Evolutionary conservation across 2,797 vertebrate species (phyloP), one percentile per base, ranked within the genome.

Genomic region (Alectoris magna): DNA sequence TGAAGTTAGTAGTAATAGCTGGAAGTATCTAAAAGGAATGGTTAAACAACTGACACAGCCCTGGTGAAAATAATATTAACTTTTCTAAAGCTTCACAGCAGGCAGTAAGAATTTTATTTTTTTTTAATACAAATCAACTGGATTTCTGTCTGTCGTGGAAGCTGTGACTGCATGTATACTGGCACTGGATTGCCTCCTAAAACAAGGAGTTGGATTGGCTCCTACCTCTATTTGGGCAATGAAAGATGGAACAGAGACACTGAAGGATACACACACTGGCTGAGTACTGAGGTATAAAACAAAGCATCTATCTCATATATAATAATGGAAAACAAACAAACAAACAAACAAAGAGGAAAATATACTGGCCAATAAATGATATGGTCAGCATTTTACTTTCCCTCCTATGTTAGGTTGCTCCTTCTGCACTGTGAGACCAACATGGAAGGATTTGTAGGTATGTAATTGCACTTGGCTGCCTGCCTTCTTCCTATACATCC

Each of bases 81-180:
- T 82, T 90, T 77, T 66, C 43, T 70, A 24, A 90, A 90, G 48
- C 68, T 64, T 60, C 60, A 82, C 10, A 55, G 27, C 23, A 80
- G 36, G 56, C 34, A 71, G 14, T 23, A 69, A 78, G n/a, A 55
- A 58, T 34, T 58, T n/a, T 34, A 56, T 58, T 83, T 43, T 48
- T 63, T 55, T 51, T 38, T 38, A 2, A 2, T 10, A 78, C 56
- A 0, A 38, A 48, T 77, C 77, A 71, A 7, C 41, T 81, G 55
- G 23, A 56, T 93, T 96, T 86, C 36, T 79, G 17, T 84, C 66
- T 63, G 46, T 86, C 17, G 75, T 94, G 44, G 78, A 87, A 90
- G 59, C 75, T 91, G 55, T 66, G 68, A 38, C n/a, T 84, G 11
- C 51, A 41, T 68, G n/a, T 63, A 11, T 19, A 60, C 51, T 58